Conservation (phyloP, 2,113 vertebrate genomes). For the Eclectus roratus region DNA sequence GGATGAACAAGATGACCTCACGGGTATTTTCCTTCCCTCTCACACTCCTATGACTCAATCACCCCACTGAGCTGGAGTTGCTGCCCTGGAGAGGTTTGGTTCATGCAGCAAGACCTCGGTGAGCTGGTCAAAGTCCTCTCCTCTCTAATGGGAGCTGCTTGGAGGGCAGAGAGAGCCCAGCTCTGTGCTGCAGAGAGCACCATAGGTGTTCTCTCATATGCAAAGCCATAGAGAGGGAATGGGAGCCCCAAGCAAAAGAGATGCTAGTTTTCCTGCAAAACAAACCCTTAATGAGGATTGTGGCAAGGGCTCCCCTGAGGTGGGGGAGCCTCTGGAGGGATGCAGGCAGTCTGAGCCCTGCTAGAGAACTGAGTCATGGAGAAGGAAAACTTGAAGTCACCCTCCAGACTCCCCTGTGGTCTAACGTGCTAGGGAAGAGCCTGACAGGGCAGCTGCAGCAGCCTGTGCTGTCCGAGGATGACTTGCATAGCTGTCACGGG, state of each 20-base stretch:
- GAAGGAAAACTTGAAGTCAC: slow-evolving; percentile 5
- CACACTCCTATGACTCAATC: neutral
- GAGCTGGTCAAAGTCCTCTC: neutral
- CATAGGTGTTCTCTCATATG: neutral
- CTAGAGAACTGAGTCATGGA: neutral
- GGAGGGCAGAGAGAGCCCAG: rapidly evolving
- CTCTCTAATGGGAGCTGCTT: neutral
- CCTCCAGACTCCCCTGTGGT: neutral
- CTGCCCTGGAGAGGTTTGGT: neutral
- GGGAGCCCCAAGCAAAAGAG: neutral
- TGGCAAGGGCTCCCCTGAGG: neutral
- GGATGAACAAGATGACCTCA: slow-evolving; percentile 32
- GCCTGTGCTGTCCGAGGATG: neutral
- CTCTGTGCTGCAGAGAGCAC: neutral
- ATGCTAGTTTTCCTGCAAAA: neutral
- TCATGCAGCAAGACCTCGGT: neutral
- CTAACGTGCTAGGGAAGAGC: rapidly evolving
- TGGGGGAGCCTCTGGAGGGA: neutral
- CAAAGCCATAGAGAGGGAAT: neutral
- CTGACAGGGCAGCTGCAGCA: rapidly evolving
- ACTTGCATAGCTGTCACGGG: neutral
- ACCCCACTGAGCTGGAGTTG: neutral
- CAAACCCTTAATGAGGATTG: neutral
- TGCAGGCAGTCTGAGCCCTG: neutral
- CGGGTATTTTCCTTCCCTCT: slow-evolving; percentile 49